phyloP scores from a whole-genome alignment of 37 sponge, comb jelly and placozoan species.

The Diacarnus erythraeanus region DNA sequence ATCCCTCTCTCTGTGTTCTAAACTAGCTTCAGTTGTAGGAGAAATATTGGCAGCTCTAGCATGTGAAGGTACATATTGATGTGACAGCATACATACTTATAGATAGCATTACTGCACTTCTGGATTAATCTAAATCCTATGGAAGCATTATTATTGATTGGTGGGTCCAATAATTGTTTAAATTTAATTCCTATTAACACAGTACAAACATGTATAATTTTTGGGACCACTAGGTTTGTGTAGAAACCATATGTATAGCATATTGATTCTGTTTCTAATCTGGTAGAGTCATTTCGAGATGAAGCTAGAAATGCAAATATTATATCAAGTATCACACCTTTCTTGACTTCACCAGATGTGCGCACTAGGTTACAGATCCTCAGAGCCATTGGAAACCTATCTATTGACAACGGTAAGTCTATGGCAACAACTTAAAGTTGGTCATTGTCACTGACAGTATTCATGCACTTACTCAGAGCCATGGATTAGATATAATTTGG shows the following conservation, averaged over 20 bases:
- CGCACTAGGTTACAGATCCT: constrained; percentile 43
- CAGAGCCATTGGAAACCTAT: constrained; percentile 69
- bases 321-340: neutral
- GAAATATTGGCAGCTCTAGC: constrained; percentile 37
- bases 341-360: neutral
- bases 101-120: neutral
- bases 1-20: neutral
- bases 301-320: constrained; percentile 7
- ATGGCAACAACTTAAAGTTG: too few relatives aligned
- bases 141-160: too few relatives aligned
- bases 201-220: too few relatives aligned
- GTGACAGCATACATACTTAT: neutral
- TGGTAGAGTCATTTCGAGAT: constrained; percentile 20
- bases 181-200: too few relatives aligned
- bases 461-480: too few relatives aligned
- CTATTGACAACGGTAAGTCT: constrained; percentile 71
- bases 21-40: constrained; percentile 3
- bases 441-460: too few relatives aligned
- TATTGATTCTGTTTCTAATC: neutral
- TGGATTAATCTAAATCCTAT: neutral
- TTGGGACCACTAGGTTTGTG: too few relatives aligned
- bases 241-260: too few relatives aligned
- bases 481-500: too few relatives aligned
- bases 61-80: constrained; percentile 23
- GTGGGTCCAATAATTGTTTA: too few relatives aligned